Base-by-base conservation (phyloP, 2,888 invertebrate species). In the Cephus rjabovi region DNA sequence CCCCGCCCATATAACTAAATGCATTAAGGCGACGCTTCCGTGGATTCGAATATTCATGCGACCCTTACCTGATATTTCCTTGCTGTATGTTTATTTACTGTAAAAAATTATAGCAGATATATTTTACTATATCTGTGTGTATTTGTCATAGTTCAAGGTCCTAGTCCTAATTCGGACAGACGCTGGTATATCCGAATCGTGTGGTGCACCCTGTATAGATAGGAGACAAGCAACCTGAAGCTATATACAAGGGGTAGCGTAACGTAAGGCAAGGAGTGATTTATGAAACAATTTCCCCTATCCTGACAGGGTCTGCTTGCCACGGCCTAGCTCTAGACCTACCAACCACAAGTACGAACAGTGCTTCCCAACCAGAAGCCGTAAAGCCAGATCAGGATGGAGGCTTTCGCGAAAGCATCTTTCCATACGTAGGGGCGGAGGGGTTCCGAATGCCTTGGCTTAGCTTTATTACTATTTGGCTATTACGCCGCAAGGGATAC, bases 251-350 rank as follows among this genome's bases (percentile, higher is more conserved):
- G 31, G 56, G 23, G 15, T 56, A 56, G 56, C 23, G 56, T 56
- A 56, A 23, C 56, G 31, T 71, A 71, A 71, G n/a, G 12, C 74
- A 77, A 80, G 83, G 69, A 78, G 79, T 84, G 84, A 84, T 84
- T 84, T 84, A 84, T 85, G 83, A 83, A 83, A 84, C 81, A 79
- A 83, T 85, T 82, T 84, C 77, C 77, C 77, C 75, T 79, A 75
- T 79, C 76, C 82, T 75, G 56, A 31, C 12, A 71, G 71, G 71
- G 11, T 71, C 71, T 34, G 71, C 31, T 71, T 71, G 31, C 71
- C 11, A 33, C 71, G 31, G 71, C 71, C 71, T 34, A 71, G 71
- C 71, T 71, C 31, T 71, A 71, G 33, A 71, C 71, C 31, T 71
- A 71, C 71, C 71, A 33, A 71, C 71, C 71, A 31, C 71, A 34